These are phyloP conservation scores for Lampris incognitus DNA, from an alignment of 2,113 vertebrate genomes.

Conservation along the genomic window DNA sequence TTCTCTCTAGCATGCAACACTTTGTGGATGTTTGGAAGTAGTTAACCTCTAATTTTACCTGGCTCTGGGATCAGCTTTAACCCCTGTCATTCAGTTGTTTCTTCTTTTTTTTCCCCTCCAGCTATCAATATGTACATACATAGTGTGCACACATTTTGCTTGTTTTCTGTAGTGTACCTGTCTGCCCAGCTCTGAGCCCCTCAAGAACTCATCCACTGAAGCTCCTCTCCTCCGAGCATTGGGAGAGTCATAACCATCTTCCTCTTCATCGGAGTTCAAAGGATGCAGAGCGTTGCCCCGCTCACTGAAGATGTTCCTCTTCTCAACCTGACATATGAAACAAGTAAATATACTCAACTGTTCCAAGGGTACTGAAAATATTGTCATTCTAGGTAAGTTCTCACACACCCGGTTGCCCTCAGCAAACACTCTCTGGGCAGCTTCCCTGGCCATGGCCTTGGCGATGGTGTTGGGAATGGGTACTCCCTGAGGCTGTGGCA, in stretches of 20 bases:
- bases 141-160: conserved; percentile 21
- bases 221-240: conserved; percentile 86
- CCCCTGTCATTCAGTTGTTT: too few species aligned
- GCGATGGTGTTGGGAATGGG: conserved; percentile 91
- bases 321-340: conserved; percentile 85
- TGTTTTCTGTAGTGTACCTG: conserved; percentile 81
- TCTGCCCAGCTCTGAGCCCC: conserved; percentile 93
- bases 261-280: conserved; percentile 90
- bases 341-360: conserved; percentile 7
- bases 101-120: too few species aligned
- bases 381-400: background rate
- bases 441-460: conserved; percentile 97
- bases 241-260: conserved; percentile 90
- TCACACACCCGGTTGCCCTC: conserved; percentile 88
- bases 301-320: conserved; percentile 90
- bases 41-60: too few species aligned
- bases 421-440: conserved; percentile 89
- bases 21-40: too few species aligned
- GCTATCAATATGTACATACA: background rate
- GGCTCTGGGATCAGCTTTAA: too few species aligned
- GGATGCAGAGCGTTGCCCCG: conserved; percentile 82
- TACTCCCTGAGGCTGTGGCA: conserved; percentile 94
- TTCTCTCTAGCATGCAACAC: too few species aligned
- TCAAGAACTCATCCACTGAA: conserved; percentile 96
- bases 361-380: background rate